phyloP scores from a whole-genome alignment of 1,140 invertebrate genomes.

The Sesamia nonagrioides region DNA sequence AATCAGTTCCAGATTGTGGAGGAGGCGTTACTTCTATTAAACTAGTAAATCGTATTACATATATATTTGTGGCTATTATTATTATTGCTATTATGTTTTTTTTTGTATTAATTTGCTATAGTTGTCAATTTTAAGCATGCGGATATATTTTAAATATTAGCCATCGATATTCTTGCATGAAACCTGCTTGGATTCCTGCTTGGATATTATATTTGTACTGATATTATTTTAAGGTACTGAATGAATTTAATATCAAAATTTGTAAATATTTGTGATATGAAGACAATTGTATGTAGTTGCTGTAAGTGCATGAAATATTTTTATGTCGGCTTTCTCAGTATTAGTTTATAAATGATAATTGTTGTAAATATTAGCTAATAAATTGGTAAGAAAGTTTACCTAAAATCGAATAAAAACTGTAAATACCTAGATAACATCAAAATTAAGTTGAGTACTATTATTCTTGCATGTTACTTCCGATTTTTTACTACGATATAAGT shows the following conservation, averaged over 20 bases:
- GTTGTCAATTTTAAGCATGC: conserved; percentile 38
- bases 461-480: not conserved
- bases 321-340: not conserved
- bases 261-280: not conserved
- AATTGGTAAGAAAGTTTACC: not conserved
- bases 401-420: not conserved
- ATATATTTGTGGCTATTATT: conserved; percentile 62
- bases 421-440: not conserved
- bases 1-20: conserved; percentile 79
- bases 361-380: not conserved
- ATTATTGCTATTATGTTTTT: conserved; percentile 50
- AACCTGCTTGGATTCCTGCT: conserved; percentile 15
- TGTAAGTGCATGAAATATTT: not conserved
- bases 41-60: conserved; percentile 64
- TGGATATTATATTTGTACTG: not conserved
- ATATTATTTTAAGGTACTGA: not conserved
- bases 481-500: too few species aligned
- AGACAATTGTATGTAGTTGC: not conserved
- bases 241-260: not conserved
- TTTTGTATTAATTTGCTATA: conserved; percentile 51
- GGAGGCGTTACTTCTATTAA: conserved; percentile 78
- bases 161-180: conserved; percentile 20
- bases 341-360: not conserved
- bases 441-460: not conserved
- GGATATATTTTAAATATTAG: not conserved